Evolutionary conservation across 1,140 invertebrate genomes (phyloP), one percentile per base, ranked within the genome.

Genomic region (Drosophila melanica): DNA sequence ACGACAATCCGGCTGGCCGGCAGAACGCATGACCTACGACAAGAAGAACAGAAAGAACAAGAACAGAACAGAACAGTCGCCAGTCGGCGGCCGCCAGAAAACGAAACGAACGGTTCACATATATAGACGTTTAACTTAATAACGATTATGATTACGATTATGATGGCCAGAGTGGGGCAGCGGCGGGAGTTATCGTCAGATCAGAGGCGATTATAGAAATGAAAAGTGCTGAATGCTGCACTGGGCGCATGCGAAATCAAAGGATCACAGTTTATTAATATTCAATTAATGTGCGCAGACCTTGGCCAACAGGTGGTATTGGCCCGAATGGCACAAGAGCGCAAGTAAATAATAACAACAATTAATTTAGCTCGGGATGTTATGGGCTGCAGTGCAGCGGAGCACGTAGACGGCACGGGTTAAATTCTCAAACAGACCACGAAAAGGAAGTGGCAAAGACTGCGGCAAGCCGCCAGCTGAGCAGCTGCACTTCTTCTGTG

Each of bases 371-470:
- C 60, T 72, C 58, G 33, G 48, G 16, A 60, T 73, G 77, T 66
- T 66, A 71, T 75, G 77, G 54, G 69, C 60, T 35, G 39, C 44
- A 55, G 44, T 63, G 23, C 62, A 37, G 69, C 60, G 41, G 58
- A 73, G 44, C 63, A 69, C 58, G 64, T 74, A 50, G 65, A 53
- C 60, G 81, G 81, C 82, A 85, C 81, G 81, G 78, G 81, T 75
- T 86, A 33, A 62, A 50, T 71, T 77, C 81, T 81, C 57, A 81
- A 86, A 44, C 82, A 87, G 82, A 86, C 85, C 79, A 89, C 79
- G 84, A 80, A 89, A 81, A 90, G 84, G 84, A 89, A 87, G 84
- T 87, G 82, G 84, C 84, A 74, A 87, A 87, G 84, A 87, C 82
- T 87, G 82, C 66, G 79, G 84, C 84, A 87, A 77, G 82, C 84